Base-by-base conservation (phyloP, 2,888 invertebrate species). In the Allygus modestus region DNA sequence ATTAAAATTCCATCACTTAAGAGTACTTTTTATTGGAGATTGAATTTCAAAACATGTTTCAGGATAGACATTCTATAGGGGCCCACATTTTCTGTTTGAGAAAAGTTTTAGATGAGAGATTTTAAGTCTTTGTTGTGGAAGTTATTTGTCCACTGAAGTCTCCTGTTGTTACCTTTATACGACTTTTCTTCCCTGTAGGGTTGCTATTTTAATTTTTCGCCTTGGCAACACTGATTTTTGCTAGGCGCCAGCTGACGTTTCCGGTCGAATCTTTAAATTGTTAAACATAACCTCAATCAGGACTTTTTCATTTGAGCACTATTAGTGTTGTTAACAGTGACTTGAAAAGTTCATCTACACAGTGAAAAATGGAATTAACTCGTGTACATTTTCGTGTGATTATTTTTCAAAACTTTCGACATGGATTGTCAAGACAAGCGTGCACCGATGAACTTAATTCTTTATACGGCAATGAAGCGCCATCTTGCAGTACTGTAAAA, bases 221-320 rank as follows among this genome's bases (percentile, higher is more conserved):
- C 51, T 51, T 77, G 77, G 77, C 43, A 77, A 51, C 51, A 51
- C 77, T 51, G 51, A 51, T 77, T 77, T 28, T 77, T 77, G 51
- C 77, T 77, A 77, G 51, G 77, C 54, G 12, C 77, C 51, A 77
- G 51, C 77, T 77, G 77, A 77, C 5, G 23, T 75, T 75, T 75
- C 46, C 43, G 41, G 9, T 23, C 43, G n/a, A 75, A 75, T 51
- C 51, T 51, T 51, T 11, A 28, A 28, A 77, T 51, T 51, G 46
- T 77, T 77, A 23, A 77, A 77, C 54, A 51, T 51, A 77, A 77
- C 51, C 77, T 77, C 77, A 77, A 77, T 12, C 15, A 28, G 26
- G 43, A 77, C 54, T 28, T 28, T 31, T 17, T 77, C 23, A 77
- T 75, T 77, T 23, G 7, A 51, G 41, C 33, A 28, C 43, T 77